phyloP scores from a whole-genome alignment of 1,140 invertebrate species.

The Neodiprion pinetum region DNA sequence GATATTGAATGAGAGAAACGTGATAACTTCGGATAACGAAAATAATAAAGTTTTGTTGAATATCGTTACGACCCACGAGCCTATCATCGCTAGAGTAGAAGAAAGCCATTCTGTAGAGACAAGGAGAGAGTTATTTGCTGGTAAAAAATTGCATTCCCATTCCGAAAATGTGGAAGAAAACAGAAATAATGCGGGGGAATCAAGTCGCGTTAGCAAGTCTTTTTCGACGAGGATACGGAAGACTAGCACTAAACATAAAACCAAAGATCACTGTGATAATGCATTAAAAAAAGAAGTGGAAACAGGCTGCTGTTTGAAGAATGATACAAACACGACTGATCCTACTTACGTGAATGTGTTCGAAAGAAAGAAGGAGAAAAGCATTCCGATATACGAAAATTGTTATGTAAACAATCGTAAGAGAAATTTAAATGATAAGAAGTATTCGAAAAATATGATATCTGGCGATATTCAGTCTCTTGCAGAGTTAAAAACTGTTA shows the following conservation, averaged over 20 bases:
- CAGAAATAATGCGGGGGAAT: conserved; percentile 9
- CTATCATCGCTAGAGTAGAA: conserved; percentile 39
- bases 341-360: conserved; percentile 35
- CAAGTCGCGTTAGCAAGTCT: conserved; percentile 17
- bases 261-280: conserved; percentile 35
- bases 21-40: conserved; percentile 34
- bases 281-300: conserved; percentile 1
- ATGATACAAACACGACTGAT: not conserved
- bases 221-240: conserved; percentile 1
- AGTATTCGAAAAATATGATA: conserved; percentile 8
- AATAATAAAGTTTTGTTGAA: conserved; percentile 40
- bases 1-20: conserved; percentile 12
- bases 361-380: conserved; percentile 17
- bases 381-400: conserved; percentile 35
- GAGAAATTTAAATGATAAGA: not conserved
- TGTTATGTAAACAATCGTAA: conserved; percentile 20
- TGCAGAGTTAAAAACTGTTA: not conserved
- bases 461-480: not conserved
- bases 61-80: conserved; percentile 36
- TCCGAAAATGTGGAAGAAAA: conserved; percentile 3
- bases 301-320: not conserved
- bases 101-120: conserved; percentile 27
- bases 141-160: conserved; percentile 7
- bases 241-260: conserved; percentile 10
- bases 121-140: not conserved